These are phyloP conservation scores for Botia almorhae DNA, from an alignment of 2,797 vertebrate genomes.

Conservation along the genomic window DNA sequence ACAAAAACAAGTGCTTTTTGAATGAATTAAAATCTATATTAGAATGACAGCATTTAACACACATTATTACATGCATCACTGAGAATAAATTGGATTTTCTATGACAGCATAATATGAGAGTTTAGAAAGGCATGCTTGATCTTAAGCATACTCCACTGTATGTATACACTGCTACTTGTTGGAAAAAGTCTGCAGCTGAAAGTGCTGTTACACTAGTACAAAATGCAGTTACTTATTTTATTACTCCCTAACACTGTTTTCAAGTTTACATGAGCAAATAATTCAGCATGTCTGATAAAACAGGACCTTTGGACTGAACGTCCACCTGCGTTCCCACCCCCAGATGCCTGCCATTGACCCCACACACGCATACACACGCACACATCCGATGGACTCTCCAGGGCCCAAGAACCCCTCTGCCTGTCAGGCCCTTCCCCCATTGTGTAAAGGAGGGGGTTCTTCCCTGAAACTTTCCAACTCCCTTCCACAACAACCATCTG, in stretches of 20 bases:
- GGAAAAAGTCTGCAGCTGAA: background rate
- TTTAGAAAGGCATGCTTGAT: too few species aligned
- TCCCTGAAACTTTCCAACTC: slow-evolving; percentile 54
- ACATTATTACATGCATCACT: too few species aligned
- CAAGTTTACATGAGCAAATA: slow-evolving; percentile 34
- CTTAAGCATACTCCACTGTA: too few species aligned
- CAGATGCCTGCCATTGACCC: slow-evolving; percentile 55
- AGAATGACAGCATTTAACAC: too few species aligned
- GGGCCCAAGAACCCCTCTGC: slow-evolving; percentile 54
- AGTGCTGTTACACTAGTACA: background rate
- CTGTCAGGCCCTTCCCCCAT: slow-evolving; percentile 50
- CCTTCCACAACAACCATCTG: slow-evolving; percentile 73
- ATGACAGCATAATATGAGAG: too few species aligned
- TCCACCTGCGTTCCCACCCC: slow-evolving; percentile 66
- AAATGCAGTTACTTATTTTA: background rate
- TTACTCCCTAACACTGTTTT: background rate
- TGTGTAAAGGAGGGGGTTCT: slow-evolving; percentile 42
- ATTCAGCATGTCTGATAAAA: slow-evolving; percentile 47
- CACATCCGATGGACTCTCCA: slow-evolving; percentile 56
- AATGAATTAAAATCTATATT: too few species aligned
- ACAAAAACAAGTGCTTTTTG: too few species aligned
- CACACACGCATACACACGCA: slow-evolving; percentile 28
- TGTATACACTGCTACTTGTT: too few species aligned
- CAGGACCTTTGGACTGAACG: slow-evolving; percentile 55
- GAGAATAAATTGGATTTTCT: too few species aligned